Conservation (phyloP, 1,140 invertebrate species). For the Ceratina calcarata region DNA sequence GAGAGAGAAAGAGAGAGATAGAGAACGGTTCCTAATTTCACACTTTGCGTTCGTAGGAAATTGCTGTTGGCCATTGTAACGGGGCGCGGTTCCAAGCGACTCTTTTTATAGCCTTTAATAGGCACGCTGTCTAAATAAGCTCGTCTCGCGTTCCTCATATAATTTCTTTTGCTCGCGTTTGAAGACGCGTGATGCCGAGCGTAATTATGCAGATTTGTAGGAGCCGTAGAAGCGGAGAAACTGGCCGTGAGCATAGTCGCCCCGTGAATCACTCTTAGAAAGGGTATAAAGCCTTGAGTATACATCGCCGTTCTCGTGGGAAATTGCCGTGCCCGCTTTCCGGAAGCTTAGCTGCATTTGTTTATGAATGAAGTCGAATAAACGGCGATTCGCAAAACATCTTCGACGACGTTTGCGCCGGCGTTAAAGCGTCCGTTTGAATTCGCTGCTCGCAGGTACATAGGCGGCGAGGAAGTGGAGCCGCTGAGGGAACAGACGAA, state of each 20-base stretch:
- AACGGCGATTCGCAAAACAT: too few relatives aligned
- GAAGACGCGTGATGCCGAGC: conserved; percentile 37
- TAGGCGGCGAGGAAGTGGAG: conserved; percentile 86
- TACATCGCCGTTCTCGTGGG: conserved; percentile 24
- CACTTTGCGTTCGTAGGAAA: conserved; percentile 31
- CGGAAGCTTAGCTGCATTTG: neutral
- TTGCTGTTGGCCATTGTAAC: conserved; percentile 15
- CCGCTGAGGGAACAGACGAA: conserved; percentile 86
- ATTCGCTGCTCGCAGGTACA: conserved; percentile 67
- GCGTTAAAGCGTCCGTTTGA: too few relatives aligned
- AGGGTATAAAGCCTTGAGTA: conserved; percentile 47
- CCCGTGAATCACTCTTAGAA: conserved; percentile 56
- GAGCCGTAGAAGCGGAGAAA: conserved; percentile 58
- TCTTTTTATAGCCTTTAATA: conserved; percentile 62
- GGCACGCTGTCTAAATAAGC: conserved; percentile 51
- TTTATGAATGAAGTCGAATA: neutral
- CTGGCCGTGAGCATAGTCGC: conserved; percentile 51
- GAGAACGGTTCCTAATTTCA: conserved; percentile 34
- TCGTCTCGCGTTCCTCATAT: conserved; percentile 13
- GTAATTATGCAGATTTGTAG: conserved; percentile 64
- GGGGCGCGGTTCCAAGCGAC: neutral
- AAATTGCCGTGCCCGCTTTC: conserved; percentile 14
- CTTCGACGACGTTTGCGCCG: too few relatives aligned
- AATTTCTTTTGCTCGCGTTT: conserved; percentile 1
- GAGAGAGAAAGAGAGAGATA: too few relatives aligned